Percentiles rank a stretch among this genome's conserved stretches.
Evolutionary conservation across 2,888 invertebrate species (phyloP).

Genomic region (Trachelus iudaicus): DNA sequence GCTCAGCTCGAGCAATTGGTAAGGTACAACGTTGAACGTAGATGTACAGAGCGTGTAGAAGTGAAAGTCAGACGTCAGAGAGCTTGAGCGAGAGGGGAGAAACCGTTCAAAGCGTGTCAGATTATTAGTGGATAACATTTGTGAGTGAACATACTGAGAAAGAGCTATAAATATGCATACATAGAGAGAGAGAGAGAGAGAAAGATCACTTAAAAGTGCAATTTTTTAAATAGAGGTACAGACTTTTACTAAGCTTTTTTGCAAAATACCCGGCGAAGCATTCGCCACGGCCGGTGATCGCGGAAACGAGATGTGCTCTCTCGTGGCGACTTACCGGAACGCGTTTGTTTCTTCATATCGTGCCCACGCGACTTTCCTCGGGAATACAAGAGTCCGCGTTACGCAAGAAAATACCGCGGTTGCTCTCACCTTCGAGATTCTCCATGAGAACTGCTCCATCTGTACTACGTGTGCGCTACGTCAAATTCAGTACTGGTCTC

Average conservation of each 20-base stretch:
- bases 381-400: background rate
- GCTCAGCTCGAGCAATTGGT: background rate
- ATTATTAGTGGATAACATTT: background rate
- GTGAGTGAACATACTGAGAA: background rate
- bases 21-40: conserved; percentile 43
- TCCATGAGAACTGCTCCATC: background rate
- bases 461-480: no score
- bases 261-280: background rate
- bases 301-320: background rate
- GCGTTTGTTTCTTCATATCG: background rate
- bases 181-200: background rate
- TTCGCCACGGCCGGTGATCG: background rate
- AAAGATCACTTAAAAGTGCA: background rate
- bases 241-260: background rate
- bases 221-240: background rate
- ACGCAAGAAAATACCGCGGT: background rate
- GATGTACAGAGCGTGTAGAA: conserved; percentile 45
- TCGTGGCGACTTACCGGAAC: background rate
- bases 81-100: conserved; percentile 1
- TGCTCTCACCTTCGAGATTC: background rate
- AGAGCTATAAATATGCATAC: background rate
- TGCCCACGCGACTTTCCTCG: background rate
- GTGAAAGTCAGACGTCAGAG: conserved; percentile 42
- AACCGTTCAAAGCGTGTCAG: background rate
- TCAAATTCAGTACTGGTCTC: no score